These are phyloP conservation scores for Bothrops jararaca DNA, from an alignment of 2,113 vertebrate genomes.

Conservation along the genomic window DNA sequence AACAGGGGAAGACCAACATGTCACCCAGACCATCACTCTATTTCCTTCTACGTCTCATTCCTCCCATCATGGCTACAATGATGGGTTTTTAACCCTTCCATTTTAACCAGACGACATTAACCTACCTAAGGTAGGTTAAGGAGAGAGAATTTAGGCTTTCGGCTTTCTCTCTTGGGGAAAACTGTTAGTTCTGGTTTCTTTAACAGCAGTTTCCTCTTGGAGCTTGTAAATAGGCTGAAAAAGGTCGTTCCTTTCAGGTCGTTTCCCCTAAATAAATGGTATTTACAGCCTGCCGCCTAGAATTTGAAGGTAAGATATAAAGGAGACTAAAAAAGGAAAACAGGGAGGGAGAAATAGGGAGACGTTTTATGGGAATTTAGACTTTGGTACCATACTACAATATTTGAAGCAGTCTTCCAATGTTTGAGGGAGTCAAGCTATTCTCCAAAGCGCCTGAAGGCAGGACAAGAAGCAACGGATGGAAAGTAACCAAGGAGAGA, in stretches of 20 bases:
- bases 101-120: neutral
- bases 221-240: neutral
- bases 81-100: neutral
- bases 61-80: neutral
- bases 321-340: neutral
- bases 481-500: neutral
- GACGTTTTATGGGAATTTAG: neutral
- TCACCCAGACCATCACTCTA: neutral
- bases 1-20: neutral
- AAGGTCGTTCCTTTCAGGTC: accelerated
- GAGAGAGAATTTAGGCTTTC: neutral
- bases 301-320: neutral
- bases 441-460: too few relatives aligned
- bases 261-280: neutral
- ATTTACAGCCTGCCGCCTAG: neutral
- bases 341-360: neutral
- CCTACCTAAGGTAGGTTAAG: neutral
- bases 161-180: neutral
- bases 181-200: neutral
- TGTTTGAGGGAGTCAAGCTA: neutral
- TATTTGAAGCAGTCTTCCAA: neutral
- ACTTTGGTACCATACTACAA: neutral
- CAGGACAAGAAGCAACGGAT: neutral
- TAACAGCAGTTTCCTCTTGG: neutral
- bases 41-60: neutral